Conservation (phyloP, 2,888 invertebrate genomes). For the Frankliniella intonsa region DNA sequence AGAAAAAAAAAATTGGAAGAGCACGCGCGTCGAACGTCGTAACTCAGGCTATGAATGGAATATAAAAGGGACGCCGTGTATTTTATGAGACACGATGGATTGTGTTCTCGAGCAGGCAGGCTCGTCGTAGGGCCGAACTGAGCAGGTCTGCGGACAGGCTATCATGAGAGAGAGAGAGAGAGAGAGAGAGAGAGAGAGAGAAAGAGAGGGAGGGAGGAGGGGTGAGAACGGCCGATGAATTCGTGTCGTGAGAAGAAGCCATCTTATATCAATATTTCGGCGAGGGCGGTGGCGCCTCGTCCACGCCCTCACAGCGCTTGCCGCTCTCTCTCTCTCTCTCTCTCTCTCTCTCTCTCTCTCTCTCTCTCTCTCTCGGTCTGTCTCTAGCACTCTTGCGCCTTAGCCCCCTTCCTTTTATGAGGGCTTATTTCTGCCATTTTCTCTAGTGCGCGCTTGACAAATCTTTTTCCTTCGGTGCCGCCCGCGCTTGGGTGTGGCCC, state of each 20-base stretch:
- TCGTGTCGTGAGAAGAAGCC: neutral
- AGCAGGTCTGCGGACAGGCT: neutral
- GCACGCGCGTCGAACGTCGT: neutral
- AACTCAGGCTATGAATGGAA: constrained; percentile 8
- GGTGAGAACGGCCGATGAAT: neutral
- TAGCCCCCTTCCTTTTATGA: neutral
- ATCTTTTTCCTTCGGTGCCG: too few species aligned
- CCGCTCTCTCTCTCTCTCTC: too few species aligned
- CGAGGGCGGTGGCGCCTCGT: neutral
- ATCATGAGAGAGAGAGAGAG: neutral
- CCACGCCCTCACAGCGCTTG: too few species aligned
- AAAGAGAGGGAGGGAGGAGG: neutral
- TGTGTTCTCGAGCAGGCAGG: neutral
- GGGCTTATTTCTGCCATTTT: neutral
- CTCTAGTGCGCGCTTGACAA: too few species aligned
- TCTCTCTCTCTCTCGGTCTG: too few species aligned
- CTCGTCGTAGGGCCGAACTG: neutral
- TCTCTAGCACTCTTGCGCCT: too few species aligned
- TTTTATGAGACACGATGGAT: constrained; percentile 11
- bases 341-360: too few species aligned
- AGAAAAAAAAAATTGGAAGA: too few species aligned
- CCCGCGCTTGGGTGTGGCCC: too few species aligned
- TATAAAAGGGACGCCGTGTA: constrained; percentile 14
- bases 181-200: constrained; percentile 1
- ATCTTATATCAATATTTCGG: constrained; percentile 17